phyloP scores from a whole-genome alignment of 2,113 vertebrate genomes.

The Athene cunicularia region DNA sequence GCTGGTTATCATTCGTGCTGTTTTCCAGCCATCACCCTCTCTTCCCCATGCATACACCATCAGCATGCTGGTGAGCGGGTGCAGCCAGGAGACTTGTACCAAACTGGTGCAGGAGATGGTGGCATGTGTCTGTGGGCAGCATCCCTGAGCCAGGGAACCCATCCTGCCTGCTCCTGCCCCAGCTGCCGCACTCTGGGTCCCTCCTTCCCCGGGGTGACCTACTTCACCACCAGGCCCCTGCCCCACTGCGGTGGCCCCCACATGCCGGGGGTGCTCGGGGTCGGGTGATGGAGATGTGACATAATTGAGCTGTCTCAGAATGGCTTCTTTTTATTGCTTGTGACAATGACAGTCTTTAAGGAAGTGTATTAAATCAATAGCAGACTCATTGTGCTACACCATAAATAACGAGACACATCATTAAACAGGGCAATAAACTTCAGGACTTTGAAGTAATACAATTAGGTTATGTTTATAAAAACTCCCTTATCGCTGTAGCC shows the following conservation, averaged over 20 bases:
- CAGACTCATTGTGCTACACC: slow-evolving; percentile 68
- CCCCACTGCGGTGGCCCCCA: rapidly evolving
- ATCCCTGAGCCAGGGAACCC: neutral
- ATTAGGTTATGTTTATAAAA: slow-evolving; percentile 83
- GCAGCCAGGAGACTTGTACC: neutral
- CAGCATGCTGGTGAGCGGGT: rapidly evolving
- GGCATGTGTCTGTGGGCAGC: neutral
- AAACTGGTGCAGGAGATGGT: neutral
- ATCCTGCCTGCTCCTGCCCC: neutral
- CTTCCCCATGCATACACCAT: neutral
- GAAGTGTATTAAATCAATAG: slow-evolving; percentile 83
- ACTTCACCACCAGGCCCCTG: neutral
- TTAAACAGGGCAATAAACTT: slow-evolving; percentile 83
- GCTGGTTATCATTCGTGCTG: rapidly evolving
- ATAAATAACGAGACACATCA: slow-evolving; percentile 83
- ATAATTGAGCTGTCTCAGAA: slow-evolving; percentile 77
- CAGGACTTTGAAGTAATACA: slow-evolving; percentile 78
- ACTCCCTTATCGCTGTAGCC: slow-evolving; percentile 52
- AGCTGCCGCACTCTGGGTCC: neutral
- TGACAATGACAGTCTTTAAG: slow-evolving; percentile 80
- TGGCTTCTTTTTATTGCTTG: slow-evolving; percentile 76
- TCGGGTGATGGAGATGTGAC: slow-evolving; percentile 63
- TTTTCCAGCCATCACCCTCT: neutral
- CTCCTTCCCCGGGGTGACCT: neutral
- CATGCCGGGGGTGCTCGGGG: neutral